Evolutionary conservation across 1,140 invertebrate species (phyloP).

Genomic region (Pseudomyrmex sp.): DNA sequence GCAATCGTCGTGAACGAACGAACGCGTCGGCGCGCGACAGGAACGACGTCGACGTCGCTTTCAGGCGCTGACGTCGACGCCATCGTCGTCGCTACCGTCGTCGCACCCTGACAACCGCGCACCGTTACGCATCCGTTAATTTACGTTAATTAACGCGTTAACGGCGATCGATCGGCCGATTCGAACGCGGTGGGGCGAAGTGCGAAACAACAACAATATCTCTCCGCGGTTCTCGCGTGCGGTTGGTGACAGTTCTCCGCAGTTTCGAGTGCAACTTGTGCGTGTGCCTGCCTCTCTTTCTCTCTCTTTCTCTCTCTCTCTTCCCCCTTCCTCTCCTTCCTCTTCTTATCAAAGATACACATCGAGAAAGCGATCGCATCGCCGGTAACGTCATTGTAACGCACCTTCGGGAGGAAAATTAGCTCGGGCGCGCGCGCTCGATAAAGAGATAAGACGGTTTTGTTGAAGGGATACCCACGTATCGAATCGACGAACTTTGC

Average conservation of each 20-base stretch:
- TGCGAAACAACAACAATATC: constrained; percentile 9
- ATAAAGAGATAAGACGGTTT: too few relatives aligned
- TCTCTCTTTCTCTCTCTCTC: too few relatives aligned
- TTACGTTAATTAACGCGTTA: background rate
- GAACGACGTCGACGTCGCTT: constrained; percentile 80
- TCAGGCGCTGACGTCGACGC: constrained; percentile 42
- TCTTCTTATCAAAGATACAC: too few relatives aligned
- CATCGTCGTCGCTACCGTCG: constrained; percentile 81
- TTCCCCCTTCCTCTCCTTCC: too few relatives aligned
- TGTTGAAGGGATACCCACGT: too few relatives aligned
- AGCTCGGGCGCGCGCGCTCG: too few relatives aligned
- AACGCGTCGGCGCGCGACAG: constrained; percentile 84
- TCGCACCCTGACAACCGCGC: constrained; percentile 84
- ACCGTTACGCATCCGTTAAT: constrained; percentile 68
- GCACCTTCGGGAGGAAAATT: too few relatives aligned
- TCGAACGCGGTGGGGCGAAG: background rate
- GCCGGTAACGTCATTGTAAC: too few relatives aligned
- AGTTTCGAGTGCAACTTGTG: too few relatives aligned
- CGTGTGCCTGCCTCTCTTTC: too few relatives aligned
- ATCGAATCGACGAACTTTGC: too few relatives aligned
- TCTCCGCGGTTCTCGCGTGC: background rate
- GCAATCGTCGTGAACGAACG: constrained; percentile 76
- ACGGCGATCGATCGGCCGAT: background rate
- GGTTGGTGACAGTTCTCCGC: background rate
- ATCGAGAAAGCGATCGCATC: too few relatives aligned